Percentiles rank a stretch among this genome's conserved stretches.
phyloP scores from a whole-genome alignment of 2,113 vertebrate species.

The Callionymus lyra region DNA sequence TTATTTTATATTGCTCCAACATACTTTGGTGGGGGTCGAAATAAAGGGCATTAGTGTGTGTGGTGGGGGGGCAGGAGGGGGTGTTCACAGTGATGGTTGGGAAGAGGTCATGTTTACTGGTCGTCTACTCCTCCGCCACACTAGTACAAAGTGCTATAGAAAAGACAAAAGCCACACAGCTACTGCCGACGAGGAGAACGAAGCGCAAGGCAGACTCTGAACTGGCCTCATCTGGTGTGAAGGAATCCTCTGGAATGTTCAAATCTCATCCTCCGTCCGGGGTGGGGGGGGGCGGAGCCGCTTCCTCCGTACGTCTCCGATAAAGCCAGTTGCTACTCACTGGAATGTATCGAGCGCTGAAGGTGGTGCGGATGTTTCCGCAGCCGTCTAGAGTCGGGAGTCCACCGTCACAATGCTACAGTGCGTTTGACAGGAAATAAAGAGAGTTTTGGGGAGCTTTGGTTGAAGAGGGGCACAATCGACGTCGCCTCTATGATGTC shows the following conservation, averaged over 20 bases:
- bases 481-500: slow-evolving; percentile 59
- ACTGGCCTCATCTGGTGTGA: neutral
- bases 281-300: neutral
- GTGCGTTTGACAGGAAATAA: slow-evolving; percentile 71
- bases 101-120: no score
- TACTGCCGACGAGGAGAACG: slow-evolving; percentile 32
- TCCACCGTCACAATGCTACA: slow-evolving; percentile 38
- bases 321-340: slow-evolving; percentile 23
- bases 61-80: neutral
- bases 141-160: slow-evolving; percentile 50
- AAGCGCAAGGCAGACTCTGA: slow-evolving; percentile 7
- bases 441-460: slow-evolving; percentile 51
- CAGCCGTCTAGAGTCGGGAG: slow-evolving; percentile 7
- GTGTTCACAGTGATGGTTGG: neutral
- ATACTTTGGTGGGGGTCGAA: slow-evolving; percentile 36
- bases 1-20: slow-evolving; percentile 42
- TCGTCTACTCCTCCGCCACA: neutral
- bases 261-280: slow-evolving; percentile 1
- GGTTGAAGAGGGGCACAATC: slow-evolving; percentile 37
- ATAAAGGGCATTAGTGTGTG: slow-evolving; percentile 4
- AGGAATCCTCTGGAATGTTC: slow-evolving; percentile 40
- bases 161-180: slow-evolving; percentile 27
- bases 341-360: slow-evolving; percentile 49
- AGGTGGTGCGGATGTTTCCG: slow-evolving; percentile 15
- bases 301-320: neutral